Evolutionary conservation across 1,140 invertebrate genomes (phyloP).

Genomic region (Leptoteleia sp.): DNA sequence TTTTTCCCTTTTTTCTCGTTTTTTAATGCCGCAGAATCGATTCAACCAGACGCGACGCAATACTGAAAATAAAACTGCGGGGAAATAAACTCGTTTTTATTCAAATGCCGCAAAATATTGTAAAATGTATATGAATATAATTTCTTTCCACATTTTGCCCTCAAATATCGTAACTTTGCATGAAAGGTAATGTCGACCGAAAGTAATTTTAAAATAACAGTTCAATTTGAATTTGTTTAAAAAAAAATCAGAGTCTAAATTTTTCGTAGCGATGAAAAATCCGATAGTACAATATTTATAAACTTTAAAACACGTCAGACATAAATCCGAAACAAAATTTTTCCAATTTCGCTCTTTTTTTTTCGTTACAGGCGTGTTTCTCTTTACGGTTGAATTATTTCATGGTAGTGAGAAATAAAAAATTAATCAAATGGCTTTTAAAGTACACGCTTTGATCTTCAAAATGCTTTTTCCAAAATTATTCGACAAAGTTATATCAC

Average conservation of each 20-base stretch:
- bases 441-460: conserved; percentile 36
- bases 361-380: conserved; percentile 13
- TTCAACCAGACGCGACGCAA: conserved; percentile 13
- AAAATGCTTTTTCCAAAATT: conserved; percentile 47
- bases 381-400: conserved; percentile 23
- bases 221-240: neutral
- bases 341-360: conserved; percentile 10
- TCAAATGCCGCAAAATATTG: neutral
- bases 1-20: conserved; percentile 19
- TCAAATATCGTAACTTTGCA: no score
- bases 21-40: conserved; percentile 52
- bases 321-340: conserved; percentile 3
- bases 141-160: no score
- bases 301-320: conserved; percentile 7
- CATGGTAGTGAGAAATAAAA: conserved; percentile 25
- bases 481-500: conserved; percentile 32
- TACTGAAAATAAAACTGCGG: neutral
- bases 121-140: neutral
- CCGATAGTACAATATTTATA: conserved; percentile 5
- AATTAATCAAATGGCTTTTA: conserved; percentile 42
- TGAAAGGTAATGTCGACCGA: neutral
- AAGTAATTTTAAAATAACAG: neutral
- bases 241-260: neutral
- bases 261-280: neutral
- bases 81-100: conserved; percentile 10